These are phyloP conservation scores for Muscicapa striata DNA, from an alignment of 2,797 vertebrate genomes.

Conservation along the genomic window DNA sequence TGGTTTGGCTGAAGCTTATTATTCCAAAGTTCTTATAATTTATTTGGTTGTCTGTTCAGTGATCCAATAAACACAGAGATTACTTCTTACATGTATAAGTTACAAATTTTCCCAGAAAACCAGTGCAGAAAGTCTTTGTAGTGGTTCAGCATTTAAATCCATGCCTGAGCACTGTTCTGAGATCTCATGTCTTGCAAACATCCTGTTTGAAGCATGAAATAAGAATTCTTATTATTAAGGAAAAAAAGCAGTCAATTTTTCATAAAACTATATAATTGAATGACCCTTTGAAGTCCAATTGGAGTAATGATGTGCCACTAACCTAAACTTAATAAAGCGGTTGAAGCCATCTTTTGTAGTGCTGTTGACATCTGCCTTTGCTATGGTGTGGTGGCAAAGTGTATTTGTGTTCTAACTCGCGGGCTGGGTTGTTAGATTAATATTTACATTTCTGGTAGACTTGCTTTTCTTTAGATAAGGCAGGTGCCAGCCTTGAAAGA, in stretches of 20 bases:
- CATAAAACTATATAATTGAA: not conserved
- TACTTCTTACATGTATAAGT: not conserved
- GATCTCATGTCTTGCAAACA: not conserved
- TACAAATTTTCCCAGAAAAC: not conserved
- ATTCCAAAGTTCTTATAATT: not conserved
- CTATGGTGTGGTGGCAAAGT: not conserved
- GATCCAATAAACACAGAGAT: not conserved
- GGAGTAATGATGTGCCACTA: not conserved
- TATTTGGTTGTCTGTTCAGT: not conserved
- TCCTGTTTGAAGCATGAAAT: not conserved
- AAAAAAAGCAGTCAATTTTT: not conserved
- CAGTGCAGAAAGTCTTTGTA: not conserved
- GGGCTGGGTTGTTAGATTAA: not conserved
- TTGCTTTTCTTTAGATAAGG: conserved; percentile 13
- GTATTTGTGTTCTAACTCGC: not conserved
- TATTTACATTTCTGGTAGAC: conserved; percentile 9
- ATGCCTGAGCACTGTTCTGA: not conserved
- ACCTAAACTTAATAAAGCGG: not conserved
- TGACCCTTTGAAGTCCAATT: not conserved
- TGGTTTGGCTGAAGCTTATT: not conserved
- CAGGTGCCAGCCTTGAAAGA: not conserved
- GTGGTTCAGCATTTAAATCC: not conserved
- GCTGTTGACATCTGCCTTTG: not conserved
- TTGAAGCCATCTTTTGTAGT: not conserved
- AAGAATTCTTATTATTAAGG: not conserved